A percentile compares a stretch with the other conserved stretches of the same genome.
Conservation (phyloP, 1,140 invertebrate species). For the Homarus americanus region DNA sequence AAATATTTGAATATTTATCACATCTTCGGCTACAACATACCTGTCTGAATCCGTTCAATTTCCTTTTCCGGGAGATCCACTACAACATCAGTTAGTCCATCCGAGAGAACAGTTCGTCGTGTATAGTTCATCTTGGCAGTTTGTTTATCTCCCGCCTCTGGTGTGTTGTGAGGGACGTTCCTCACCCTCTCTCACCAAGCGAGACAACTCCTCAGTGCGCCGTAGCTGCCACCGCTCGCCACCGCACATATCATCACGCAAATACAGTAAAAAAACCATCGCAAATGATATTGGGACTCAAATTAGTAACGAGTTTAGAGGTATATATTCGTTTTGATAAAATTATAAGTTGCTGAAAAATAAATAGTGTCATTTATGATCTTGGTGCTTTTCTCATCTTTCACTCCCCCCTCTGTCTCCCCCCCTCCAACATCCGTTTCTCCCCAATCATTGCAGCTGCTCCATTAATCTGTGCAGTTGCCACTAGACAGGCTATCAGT, state of each 20-base stretch:
- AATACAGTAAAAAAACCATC: no score
- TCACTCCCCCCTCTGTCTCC: no score
- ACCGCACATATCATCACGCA: background rate
- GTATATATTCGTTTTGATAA: no score
- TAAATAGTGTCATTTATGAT: background rate
- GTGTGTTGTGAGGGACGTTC: constrained; percentile 42
- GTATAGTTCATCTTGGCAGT: constrained; percentile 38
- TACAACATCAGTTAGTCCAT: constrained; percentile 24
- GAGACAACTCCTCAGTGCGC: background rate
- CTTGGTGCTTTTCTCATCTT: background rate
- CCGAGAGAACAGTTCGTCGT: constrained; percentile 5
- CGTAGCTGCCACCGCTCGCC: background rate
- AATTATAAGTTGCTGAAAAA: background rate
- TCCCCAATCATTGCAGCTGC: background rate
- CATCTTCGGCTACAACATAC: background rate
- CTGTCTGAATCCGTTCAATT: constrained; percentile 33
- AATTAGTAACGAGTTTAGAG: no score
- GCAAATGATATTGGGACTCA: no score
- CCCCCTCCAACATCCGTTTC: background rate
- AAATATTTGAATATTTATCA: no score
- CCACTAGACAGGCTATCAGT: background rate
- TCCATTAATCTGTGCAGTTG: background rate
- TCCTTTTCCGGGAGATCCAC: constrained; percentile 38
- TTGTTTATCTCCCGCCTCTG: constrained; percentile 46
- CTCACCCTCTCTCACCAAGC: background rate